Evolutionary conservation across 1,140 invertebrate species (phyloP).

Genomic region (Neuroterus valhalla): DNA sequence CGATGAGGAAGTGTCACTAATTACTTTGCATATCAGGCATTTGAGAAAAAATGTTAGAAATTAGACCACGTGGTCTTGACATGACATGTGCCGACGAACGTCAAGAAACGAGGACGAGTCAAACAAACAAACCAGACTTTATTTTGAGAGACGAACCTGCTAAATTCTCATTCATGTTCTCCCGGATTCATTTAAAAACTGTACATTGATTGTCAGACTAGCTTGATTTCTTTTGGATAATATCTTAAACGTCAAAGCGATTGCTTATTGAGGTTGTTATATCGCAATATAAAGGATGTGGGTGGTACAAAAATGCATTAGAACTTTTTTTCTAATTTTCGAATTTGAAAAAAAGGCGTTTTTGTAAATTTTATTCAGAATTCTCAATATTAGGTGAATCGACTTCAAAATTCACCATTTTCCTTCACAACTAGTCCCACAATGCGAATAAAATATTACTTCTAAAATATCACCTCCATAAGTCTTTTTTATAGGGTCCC

Average conservation of each 20-base stretch:
- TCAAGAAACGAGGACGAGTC: conserved; percentile 12
- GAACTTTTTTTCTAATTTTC: too few species aligned
- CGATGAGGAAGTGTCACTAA: not conserved
- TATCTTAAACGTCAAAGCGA: not conserved
- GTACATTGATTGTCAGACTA: not conserved
- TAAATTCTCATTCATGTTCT: not conserved
- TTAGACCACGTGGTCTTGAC: conserved; percentile 24
- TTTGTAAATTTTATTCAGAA: too few species aligned
- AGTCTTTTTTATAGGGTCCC: too few species aligned
- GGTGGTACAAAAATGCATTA: too few species aligned
- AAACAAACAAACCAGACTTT: conserved; percentile 19
- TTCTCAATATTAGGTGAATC: too few species aligned
- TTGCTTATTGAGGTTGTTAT: not conserved
- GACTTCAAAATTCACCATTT: too few species aligned
- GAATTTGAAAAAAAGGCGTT: too few species aligned
- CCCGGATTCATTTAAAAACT: not conserved
- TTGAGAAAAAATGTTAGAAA: conserved; percentile 15
- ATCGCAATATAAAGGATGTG: too few species aligned
- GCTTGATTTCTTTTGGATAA: not conserved
- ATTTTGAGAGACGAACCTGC: not conserved
- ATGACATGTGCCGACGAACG: not conserved
- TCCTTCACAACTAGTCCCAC: too few species aligned
- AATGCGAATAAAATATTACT: too few species aligned
- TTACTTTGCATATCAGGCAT: conserved; percentile 21
- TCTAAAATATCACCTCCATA: too few species aligned